Evolutionary conservation across 2,888 invertebrate species (phyloP).

Genomic region (Pristionchus japonicus): DNA sequence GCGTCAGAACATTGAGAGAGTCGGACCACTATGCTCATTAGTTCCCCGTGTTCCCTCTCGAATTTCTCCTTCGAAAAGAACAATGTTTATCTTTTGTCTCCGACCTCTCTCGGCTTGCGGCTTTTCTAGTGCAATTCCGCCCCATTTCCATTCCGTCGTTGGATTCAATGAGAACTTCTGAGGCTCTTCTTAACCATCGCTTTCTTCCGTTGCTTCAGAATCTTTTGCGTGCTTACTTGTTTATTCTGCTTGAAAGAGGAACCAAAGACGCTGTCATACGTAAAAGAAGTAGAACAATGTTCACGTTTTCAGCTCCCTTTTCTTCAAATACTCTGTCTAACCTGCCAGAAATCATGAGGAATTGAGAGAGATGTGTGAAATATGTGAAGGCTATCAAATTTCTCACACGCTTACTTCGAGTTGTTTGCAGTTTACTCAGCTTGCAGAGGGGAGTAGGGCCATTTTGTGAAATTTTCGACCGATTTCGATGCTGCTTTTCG

Average conservation of each 20-base stretch:
- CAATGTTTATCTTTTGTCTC: conserved; percentile 13
- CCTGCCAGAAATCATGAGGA: not conserved
- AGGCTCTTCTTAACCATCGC: not conserved
- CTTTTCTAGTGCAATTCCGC: not conserved
- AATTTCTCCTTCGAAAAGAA: not conserved
- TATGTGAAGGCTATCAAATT: too few relatives aligned
- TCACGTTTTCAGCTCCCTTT: too few relatives aligned
- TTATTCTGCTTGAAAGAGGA: too few relatives aligned
- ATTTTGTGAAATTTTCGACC: not conserved
- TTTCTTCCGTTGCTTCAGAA: not conserved
- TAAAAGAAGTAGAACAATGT: too few relatives aligned
- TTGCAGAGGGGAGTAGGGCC: not conserved
- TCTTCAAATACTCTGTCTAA: too few relatives aligned
- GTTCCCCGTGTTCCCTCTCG: not conserved
- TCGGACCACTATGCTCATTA: too few relatives aligned
- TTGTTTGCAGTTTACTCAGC: not conserved
- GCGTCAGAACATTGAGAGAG: too few relatives aligned
- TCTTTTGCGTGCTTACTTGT: too few relatives aligned
- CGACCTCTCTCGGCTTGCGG: not conserved
- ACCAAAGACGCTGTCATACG: too few relatives aligned
- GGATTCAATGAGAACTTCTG: not conserved
- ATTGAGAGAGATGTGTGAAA: not conserved
- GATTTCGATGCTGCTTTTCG: not conserved
- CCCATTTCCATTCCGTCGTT: not conserved
- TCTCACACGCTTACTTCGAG: conserved; percentile 4